Evolutionary conservation across 2,797 vertebrate species (phyloP).

Genomic region (Trichosurus vulpecula): DNA sequence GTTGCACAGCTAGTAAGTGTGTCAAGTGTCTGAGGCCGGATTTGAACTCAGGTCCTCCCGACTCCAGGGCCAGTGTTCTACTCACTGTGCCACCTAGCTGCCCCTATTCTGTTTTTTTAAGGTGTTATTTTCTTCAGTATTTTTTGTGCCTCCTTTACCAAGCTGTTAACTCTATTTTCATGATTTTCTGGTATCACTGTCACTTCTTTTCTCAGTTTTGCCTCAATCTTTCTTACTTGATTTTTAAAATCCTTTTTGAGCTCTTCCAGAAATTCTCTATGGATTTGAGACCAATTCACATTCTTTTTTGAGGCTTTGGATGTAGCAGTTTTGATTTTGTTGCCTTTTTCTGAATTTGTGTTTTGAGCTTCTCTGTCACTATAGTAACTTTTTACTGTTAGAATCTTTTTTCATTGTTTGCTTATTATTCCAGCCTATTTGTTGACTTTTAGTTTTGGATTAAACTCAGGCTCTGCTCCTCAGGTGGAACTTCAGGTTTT

Average conservation of each 20-base stretch:
- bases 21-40: no score
- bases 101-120: no score
- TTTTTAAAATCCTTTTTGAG: not conserved
- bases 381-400: not conserved
- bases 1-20: no score
- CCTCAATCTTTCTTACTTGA: not conserved
- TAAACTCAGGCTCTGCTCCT: not conserved
- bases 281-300: not conserved
- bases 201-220: not conserved
- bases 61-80: no score
- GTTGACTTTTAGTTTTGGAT: not conserved
- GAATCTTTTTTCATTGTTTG: not conserved
- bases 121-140: no score
- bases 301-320: not conserved
- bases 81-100: no score
- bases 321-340: not conserved
- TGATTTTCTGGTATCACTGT: not conserved
- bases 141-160: not conserved
- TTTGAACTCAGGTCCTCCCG: no score
- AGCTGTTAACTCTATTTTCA: not conserved
- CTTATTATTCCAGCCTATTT: not conserved
- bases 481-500: not conserved
- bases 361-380: not conserved
- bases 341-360: not conserved
- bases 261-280: not conserved